Percentiles rank a stretch among this genome's conserved stretches.
Conservation (phyloP, 2,797 vertebrate genomes). For the Coendou prehensilis region DNA sequence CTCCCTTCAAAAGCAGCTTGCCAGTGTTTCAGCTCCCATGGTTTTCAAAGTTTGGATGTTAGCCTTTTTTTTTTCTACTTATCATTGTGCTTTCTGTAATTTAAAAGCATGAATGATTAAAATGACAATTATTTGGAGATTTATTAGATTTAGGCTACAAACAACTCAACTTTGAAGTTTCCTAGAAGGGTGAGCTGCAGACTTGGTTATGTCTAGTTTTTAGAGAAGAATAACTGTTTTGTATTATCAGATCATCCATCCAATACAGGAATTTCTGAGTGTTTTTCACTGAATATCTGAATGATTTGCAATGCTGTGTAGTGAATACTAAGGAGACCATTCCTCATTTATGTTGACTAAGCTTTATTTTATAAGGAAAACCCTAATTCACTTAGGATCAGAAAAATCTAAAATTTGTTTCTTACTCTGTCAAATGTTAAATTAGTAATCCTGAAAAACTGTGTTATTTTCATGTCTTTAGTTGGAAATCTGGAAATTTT, state of each 20-base stretch:
- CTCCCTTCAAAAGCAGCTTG: neutral
- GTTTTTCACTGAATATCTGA: neutral
- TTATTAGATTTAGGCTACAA: neutral
- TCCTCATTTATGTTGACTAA: neutral
- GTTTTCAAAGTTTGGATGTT: neutral
- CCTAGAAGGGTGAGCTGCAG: neutral
- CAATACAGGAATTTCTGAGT: neutral
- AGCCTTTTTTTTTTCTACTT: neutral
- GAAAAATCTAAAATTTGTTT: conserved; percentile 37
- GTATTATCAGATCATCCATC: neutral
- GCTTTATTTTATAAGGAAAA: neutral
- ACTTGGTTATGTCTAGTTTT: neutral
- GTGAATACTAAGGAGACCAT: neutral
- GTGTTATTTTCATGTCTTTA: neutral
- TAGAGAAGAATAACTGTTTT: neutral
- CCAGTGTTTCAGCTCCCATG: neutral
- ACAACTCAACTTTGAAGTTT: neutral
- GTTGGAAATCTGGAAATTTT: neutral
- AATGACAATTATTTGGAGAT: neutral
- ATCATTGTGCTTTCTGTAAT: neutral
- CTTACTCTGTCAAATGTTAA: neutral
- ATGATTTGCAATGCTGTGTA: neutral
- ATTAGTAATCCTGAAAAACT: neutral
- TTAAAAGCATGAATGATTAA: neutral
- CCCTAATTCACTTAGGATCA: neutral